A percentile compares a stretch with the other conserved stretches of the same genome.
These are phyloP conservation scores for Gallinago stenura DNA, from an alignment of 2,797 vertebrate genomes.

Conservation along the genomic window DNA sequence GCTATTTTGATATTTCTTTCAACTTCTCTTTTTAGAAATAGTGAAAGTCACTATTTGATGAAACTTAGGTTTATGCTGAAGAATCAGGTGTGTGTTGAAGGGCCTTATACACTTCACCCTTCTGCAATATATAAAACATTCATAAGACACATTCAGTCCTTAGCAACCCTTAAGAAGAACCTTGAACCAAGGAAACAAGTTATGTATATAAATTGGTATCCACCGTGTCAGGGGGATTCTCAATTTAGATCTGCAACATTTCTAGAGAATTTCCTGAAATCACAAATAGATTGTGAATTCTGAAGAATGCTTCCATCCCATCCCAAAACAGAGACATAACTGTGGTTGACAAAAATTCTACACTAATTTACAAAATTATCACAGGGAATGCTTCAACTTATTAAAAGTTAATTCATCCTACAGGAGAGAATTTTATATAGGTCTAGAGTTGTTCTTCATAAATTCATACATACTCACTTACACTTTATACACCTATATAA, in stretches of 20 bases:
- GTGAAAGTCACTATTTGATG: neutral
- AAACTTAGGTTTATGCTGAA: neutral
- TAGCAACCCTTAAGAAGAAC: neutral
- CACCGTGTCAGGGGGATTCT: neutral
- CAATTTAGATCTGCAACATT: neutral
- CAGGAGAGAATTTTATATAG: neutral
- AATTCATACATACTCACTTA: neutral
- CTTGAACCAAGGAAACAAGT: neutral
- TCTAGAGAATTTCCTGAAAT: neutral
- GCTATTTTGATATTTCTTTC: neutral
- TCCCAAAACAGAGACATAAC: neutral
- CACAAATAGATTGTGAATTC: too few relatives aligned
- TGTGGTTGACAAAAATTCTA: neutral
- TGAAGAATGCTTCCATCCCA: too few relatives aligned
- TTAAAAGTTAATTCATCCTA: neutral
- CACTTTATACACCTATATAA: neutral
- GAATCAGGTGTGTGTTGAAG: neutral
- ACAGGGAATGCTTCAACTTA: neutral
- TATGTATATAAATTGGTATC: neutral
- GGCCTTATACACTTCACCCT: neutral
- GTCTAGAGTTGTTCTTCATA: neutral
- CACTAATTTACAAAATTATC: neutral
- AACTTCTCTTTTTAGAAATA: constrained; percentile 42
- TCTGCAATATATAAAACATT: neutral
- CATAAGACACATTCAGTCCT: neutral